Evolutionary conservation across 2,888 invertebrate species (phyloP).

Genomic region (Odontothrips loti): DNA sequence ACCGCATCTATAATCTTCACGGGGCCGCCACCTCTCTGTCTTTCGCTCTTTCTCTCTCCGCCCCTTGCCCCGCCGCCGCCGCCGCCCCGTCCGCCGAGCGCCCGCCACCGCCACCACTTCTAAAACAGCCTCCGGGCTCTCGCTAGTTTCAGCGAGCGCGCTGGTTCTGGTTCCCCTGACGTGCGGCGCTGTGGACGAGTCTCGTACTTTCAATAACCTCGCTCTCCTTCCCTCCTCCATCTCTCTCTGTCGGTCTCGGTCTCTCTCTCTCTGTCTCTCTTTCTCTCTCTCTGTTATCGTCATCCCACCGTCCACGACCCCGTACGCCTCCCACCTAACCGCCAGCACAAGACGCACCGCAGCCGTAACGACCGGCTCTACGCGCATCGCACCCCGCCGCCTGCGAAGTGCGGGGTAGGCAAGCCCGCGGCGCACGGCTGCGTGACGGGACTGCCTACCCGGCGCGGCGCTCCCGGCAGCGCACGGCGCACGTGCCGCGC

Average conservation of each 20-base stretch:
- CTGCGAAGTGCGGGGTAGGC: background rate
- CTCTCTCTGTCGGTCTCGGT: too few species aligned
- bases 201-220: too few species aligned
- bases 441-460: background rate
- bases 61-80: background rate
- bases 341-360: background rate
- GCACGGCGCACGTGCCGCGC: too few species aligned
- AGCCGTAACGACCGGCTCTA: background rate
- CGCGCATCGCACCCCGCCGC: background rate
- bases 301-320: too few species aligned
- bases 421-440: background rate
- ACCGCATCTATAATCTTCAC: slow-evolving; percentile 11
- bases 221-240: too few species aligned
- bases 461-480: too few species aligned
- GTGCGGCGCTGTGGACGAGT: too few species aligned
- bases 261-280: background rate
- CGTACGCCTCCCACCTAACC: background rate
- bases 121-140: too few species aligned
- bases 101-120: too few species aligned
- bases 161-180: too few species aligned
- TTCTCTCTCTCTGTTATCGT: background rate
- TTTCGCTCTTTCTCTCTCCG: background rate
- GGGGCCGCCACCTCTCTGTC: background rate
- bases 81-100: too few species aligned
- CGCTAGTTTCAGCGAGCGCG: too few species aligned